phyloP scores from a whole-genome alignment of 2,113 vertebrate genomes.

The Peucedramus taeniatus region DNA sequence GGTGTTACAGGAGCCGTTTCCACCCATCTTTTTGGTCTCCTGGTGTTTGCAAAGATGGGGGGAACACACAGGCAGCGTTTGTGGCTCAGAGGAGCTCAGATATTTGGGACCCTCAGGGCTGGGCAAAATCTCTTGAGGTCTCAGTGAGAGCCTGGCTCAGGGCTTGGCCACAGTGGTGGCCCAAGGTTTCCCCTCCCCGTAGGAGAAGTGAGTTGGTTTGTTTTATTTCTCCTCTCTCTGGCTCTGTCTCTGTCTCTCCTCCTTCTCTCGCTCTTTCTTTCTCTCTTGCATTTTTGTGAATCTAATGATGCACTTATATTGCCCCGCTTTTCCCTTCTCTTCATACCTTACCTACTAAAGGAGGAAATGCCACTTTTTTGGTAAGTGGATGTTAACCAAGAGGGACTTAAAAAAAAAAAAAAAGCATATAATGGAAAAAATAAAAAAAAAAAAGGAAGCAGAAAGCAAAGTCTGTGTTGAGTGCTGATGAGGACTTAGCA shows the following conservation, averaged over 20 bases:
- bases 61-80: background rate
- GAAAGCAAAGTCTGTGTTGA: conserved; percentile 86
- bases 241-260: conserved; percentile 72
- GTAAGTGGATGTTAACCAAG: conserved; percentile 99
- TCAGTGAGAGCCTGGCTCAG: background rate
- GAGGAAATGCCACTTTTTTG: conserved; percentile 99
- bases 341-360: conserved; percentile 99
- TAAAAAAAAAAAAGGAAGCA: conserved; percentile 77
- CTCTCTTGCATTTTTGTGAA: conserved; percentile 99
- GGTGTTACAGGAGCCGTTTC: background rate
- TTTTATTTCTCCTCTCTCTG: conserved; percentile 79
- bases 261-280: conserved; percentile 79
- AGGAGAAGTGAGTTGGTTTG: conserved; percentile 93
- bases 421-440: conserved; percentile 75
- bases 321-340: conserved; percentile 99
- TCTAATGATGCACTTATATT: conserved; percentile 99
- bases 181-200: background rate
- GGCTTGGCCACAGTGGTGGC: background rate
- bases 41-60: background rate
- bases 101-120: background rate
- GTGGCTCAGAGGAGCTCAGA: background rate
- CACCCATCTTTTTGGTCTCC: background rate
- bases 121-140: background rate
- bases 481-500: conserved; percentile 96
- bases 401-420: conserved; percentile 89